Evolutionary conservation across 2,888 invertebrate genomes (phyloP).

Genomic region (Arrhopalites spinosus): DNA sequence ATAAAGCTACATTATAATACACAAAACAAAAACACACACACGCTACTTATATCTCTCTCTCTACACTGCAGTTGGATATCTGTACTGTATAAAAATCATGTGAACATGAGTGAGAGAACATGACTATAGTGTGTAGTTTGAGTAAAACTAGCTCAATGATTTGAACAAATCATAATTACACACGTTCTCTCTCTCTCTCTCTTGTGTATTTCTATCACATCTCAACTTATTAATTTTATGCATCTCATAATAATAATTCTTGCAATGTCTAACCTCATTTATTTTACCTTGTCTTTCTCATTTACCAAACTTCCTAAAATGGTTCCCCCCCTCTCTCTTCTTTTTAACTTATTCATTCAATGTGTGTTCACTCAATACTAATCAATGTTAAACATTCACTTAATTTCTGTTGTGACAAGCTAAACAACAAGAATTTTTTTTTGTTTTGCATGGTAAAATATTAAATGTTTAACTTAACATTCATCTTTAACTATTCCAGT

Average conservation of each 20-base stretch:
- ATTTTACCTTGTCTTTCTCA: no score
- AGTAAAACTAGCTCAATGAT: neutral
- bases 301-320: neutral
- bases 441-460: no score
- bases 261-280: no score
- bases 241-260: neutral
- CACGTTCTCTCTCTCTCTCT: conserved; percentile 10
- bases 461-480: neutral
- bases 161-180: conserved; percentile 22
- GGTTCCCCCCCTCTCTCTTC: no score
- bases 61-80: no score
- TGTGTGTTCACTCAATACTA: no score
- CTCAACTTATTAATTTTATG: conserved; percentile 15
- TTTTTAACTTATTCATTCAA: no score
- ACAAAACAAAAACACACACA: neutral
- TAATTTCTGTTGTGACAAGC: no score
- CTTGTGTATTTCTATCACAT: no score
- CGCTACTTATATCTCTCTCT: no score
- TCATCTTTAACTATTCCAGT: neutral
- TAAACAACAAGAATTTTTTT: no score
- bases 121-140: neutral
- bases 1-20: conserved; percentile 10
- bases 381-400: no score
- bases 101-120: neutral
- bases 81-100: neutral